Percentiles rank a stretch among this genome's conserved stretches.
Evolutionary conservation across 1,140 invertebrate genomes (phyloP).

Genomic region (Eumaeus atala): DNA sequence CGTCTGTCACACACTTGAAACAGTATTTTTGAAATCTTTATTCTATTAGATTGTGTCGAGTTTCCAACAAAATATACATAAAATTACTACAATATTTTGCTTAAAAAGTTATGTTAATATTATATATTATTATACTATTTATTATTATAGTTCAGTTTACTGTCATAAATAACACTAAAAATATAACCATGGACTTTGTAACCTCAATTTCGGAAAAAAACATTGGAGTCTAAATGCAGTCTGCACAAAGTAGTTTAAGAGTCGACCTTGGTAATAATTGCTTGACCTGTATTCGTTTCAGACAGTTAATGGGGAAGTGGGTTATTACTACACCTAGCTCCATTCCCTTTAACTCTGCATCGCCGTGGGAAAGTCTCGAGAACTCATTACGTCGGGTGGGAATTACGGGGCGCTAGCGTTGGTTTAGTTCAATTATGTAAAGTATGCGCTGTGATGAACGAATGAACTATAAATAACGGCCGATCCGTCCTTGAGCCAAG

Average conservation of each 20-base stretch:
- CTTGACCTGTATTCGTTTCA: constrained; percentile 30
- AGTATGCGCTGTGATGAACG: constrained; percentile 59
- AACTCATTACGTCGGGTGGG: constrained; percentile 33
- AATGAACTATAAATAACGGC: constrained; percentile 68
- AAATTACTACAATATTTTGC: no score
- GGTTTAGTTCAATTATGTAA: constrained; percentile 63
- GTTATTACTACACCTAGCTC: constrained; percentile 48
- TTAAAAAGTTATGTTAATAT: no score
- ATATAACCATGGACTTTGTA: no score
- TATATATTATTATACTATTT: no score
- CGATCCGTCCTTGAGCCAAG: constrained; percentile 69
- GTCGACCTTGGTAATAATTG: constrained; percentile 31
- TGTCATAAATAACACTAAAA: no score
- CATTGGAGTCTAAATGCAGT: constrained; percentile 3
- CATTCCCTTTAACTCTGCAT: constrained; percentile 38
- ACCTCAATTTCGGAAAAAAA: not conserved
- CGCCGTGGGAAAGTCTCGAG: constrained; percentile 55
- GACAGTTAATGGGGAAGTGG: constrained; percentile 41
- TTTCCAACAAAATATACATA: no score
- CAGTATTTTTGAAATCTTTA: no score
- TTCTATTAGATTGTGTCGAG: no score
- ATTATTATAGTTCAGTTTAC: no score
- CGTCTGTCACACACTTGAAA: no score
- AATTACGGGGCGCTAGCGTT: constrained; percentile 30
- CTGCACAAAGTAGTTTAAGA: constrained; percentile 20